phyloP scores from a whole-genome alignment of 2,888 invertebrate genomes.

The Craniophora ligustri region DNA sequence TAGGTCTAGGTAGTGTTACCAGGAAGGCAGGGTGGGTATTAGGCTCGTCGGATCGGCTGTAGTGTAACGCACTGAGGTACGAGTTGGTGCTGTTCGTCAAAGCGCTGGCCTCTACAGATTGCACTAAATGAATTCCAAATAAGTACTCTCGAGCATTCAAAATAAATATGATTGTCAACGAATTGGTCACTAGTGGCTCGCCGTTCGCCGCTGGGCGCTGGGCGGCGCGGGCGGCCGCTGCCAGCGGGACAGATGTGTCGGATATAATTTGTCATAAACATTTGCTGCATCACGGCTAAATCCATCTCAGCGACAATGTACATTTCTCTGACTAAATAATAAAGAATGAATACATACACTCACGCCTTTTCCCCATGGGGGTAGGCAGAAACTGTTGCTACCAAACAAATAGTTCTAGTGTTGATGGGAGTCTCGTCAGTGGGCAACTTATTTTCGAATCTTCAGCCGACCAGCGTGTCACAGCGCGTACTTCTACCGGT shows the following conservation, averaged over 20 bases:
- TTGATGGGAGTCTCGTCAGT: neutral
- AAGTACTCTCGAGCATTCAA: constrained; percentile 3
- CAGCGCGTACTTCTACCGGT: no score
- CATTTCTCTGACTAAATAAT: neutral
- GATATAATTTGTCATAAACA: neutral
- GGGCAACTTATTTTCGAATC: no score
- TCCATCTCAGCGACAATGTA: neutral
- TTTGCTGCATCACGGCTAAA: constrained; percentile 1
- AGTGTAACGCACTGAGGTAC: no score
- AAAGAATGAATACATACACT: neutral
- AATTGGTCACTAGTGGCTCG: neutral
- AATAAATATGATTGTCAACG: constrained; percentile 1
- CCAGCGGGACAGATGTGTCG: neutral
- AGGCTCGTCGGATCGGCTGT: no score
- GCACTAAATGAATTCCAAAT: neutral
- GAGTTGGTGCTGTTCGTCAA: no score
- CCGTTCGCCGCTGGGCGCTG: no score
- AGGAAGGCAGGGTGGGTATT: no score
- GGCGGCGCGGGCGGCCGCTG: neutral
- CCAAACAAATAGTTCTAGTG: neutral
- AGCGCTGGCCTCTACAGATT: neutral
- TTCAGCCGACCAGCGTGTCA: no score
- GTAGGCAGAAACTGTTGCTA: neutral
- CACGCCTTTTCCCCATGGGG: no score
- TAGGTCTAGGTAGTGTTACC: no score